These are phyloP conservation scores for Craseonycteris thonglongyai DNA, from an alignment of 2,113 vertebrate genomes.

Conservation along the genomic window DNA sequence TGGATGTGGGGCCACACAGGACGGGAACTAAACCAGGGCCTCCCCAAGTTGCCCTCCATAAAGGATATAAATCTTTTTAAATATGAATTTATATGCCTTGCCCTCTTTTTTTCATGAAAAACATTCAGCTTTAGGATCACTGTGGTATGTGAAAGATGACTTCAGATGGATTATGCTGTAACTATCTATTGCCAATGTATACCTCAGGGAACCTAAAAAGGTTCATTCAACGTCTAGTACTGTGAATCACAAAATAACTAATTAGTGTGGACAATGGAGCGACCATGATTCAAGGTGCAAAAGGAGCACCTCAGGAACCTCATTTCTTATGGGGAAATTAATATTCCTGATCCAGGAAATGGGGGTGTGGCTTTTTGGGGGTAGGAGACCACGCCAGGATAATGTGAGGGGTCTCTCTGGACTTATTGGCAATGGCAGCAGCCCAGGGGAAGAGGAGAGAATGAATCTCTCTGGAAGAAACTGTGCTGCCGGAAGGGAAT, in stretches of 20 bases:
- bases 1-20: too few relatives aligned
- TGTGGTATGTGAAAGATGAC: background rate
- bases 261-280: background rate
- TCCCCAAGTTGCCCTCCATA: background rate
- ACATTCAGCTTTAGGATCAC: background rate
- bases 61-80: background rate
- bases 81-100: background rate
- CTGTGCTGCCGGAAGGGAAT: background rate
- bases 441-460: background rate
- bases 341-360: background rate
- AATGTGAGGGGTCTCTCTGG: background rate
- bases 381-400: rapidly evolving
- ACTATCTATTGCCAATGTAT: background rate
- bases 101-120: background rate
- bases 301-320: background rate
- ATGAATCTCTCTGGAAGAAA: background rate
- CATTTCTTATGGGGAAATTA: background rate
- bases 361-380: background rate
- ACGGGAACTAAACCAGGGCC: too few relatives aligned
- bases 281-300: too few relatives aligned
- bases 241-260: background rate
- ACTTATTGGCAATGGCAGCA: background rate
- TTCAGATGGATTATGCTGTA: background rate
- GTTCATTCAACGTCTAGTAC: background rate
- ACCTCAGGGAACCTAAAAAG: background rate